Evolutionary conservation across 2,797 vertebrate genomes (phyloP).

Genomic region (Gobionotothen gibberifrons): DNA sequence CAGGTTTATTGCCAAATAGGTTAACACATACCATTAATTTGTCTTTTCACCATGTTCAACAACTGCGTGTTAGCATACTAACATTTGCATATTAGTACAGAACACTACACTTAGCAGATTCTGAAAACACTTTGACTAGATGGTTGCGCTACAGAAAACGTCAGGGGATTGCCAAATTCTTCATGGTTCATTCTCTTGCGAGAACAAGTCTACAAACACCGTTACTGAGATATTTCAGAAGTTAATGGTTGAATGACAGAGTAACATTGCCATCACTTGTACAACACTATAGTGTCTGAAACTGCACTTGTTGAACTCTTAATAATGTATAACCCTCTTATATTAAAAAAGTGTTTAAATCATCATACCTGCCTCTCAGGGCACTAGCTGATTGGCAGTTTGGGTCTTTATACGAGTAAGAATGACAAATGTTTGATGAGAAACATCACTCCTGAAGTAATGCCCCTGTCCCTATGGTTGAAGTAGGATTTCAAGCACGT

Average conservation of each 20-base stretch:
- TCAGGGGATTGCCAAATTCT: background rate
- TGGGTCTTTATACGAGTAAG: conserved; percentile 5
- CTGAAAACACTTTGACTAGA: background rate
- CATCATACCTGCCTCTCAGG: no score
- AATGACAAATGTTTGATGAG: conserved; percentile 42
- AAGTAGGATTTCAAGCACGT: conserved; percentile 39
- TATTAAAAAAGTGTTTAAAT: conserved; percentile 8
- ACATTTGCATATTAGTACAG: background rate
- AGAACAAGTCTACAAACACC: background rate
- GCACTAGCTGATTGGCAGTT: conserved; percentile 15
- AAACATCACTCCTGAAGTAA: conserved; percentile 39
- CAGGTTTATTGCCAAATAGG: no score
- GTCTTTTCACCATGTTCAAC: background rate
- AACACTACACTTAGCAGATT: no score
- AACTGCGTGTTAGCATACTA: background rate
- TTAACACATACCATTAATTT: no score
- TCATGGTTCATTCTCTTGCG: background rate
- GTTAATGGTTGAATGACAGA: background rate
- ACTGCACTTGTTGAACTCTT: background rate
- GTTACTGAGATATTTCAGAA: background rate
- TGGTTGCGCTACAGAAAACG: background rate
- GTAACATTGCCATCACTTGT: background rate
- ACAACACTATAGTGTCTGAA: background rate
- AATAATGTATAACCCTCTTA: background rate
- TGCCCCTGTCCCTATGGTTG: conserved; percentile 24